These are phyloP conservation scores for Exaiptasia diaphana DNA, from an alignment of 64 coral and sea anemone genomes.

Conservation along the genomic window DNA sequence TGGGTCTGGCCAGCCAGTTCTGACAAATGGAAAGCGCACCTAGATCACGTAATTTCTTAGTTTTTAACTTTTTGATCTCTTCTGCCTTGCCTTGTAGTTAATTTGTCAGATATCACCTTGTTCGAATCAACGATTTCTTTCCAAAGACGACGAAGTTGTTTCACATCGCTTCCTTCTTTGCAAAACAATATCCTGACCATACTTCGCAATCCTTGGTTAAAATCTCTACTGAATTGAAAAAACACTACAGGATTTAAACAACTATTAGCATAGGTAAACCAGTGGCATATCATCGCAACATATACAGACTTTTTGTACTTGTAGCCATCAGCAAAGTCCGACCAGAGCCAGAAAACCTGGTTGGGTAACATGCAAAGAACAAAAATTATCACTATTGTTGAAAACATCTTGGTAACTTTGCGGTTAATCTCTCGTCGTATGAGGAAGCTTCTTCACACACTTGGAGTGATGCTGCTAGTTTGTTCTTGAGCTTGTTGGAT, in stretches of 20 bases:
- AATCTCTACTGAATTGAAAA: conserved; percentile 58
- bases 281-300: conserved; percentile 52
- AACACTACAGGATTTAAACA: conserved; percentile 65
- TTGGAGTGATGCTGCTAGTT: not conserved
- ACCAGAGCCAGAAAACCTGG: conserved; percentile 71
- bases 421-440: not conserved
- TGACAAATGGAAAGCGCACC: too few species aligned
- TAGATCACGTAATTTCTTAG: too few species aligned
- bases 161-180: not conserved
- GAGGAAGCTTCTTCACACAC: not conserved
- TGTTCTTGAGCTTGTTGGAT: too few species aligned
- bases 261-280: conserved; percentile 74
- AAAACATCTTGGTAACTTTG: conserved; percentile 60
- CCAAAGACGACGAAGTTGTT: not conserved
- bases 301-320: not conserved
- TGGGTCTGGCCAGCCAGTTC: too few species aligned
- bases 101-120: too few species aligned
- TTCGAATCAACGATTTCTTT: not conserved
- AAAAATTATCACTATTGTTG: conserved; percentile 52
- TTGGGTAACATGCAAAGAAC: conserved; percentile 63
- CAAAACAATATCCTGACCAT: not conserved
- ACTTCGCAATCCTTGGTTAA: conserved; percentile 47
- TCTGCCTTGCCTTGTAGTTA: too few species aligned
- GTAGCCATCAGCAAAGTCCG: conserved; percentile 50
- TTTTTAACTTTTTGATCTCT: too few species aligned